Evolutionary conservation across 2,113 vertebrate genomes (phyloP), one percentile per base, ranked within the genome.

Genomic region (Leucopsar rothschildi): DNA sequence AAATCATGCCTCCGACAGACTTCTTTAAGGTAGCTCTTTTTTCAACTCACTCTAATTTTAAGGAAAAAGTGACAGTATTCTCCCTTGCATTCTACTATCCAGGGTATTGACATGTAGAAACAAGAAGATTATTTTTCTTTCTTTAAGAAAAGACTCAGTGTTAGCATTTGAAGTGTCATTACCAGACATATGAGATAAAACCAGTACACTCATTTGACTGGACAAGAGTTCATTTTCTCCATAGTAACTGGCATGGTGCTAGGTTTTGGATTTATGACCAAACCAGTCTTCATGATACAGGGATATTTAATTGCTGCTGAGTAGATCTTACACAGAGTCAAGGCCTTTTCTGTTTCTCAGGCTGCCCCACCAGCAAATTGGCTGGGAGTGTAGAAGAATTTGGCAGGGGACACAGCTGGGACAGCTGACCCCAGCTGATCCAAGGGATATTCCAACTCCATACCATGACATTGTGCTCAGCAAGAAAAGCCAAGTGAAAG

Each of bases 321-420:
- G 45, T 21, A 45, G 40, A 35, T 42, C 49, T 83, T 31, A 47
- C 22, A 29, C 25, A 72, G 57, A 21, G 5, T 17, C 40, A 33
- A 56, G 50, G 31, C 22, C 16, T 73, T 37, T 82, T 65, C 21
- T 82, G 3, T 23, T 84, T 61, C 45, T 69, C 55, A 76, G 47
- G 40, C 35, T 42, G 25, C 22, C 22, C 20, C 4, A 21, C 23
- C 45, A 59, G n/a, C 0, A 4, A 16, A 19, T 3, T 1, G 0
- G 39, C 28, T 61, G 47, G 16, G 27, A 16, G 6, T 25, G 29
- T 21, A 49, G 15, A 22, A 75, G 22, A 66, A 59, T 27, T 6
- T 39, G 29, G 44, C 6, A 59, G 28, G 19, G 33, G 29, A 61
- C 52, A 31, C 4, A 55, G 53, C 13, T 5, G 3, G 29, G 53